Percentiles rank a stretch among this genome's conserved stretches.
phyloP scores from a whole-genome alignment of 2,888 invertebrate genomes.

The Leucophora obtusa region DNA sequence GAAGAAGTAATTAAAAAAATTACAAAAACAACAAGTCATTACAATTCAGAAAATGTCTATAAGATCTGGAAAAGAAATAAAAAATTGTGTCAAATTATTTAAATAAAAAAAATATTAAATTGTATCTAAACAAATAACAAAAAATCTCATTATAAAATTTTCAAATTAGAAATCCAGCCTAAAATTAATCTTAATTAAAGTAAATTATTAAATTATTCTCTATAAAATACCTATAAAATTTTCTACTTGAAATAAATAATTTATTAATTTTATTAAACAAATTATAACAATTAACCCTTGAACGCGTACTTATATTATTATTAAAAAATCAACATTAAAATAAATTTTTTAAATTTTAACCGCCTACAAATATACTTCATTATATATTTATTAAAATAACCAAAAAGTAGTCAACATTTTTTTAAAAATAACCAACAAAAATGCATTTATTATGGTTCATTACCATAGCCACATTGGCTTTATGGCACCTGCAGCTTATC shows the following conservation, averaged over 20 bases:
- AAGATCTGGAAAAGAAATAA: slow-evolving; percentile 32
- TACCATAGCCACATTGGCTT: slow-evolving; percentile 61
- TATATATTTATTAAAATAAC: slow-evolving; percentile 41
- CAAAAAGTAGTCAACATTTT: slow-evolving; percentile 32
- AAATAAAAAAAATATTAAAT: slow-evolving; percentile 59
- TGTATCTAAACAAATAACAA: slow-evolving; percentile 55
- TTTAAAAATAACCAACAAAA: slow-evolving; percentile 21
- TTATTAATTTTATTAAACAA: neutral
- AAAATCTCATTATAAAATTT: slow-evolving; percentile 27
- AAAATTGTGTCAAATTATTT: slow-evolving; percentile 68
- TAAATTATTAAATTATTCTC: slow-evolving; percentile 22
- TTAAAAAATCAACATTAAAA: slow-evolving; percentile 33
- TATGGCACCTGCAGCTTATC: slow-evolving; percentile 66
- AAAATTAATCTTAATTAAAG: slow-evolving; percentile 10
- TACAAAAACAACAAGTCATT: slow-evolving; percentile 24
- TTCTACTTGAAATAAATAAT: slow-evolving; percentile 5
- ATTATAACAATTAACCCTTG: slow-evolving; percentile 5
- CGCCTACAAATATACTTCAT: slow-evolving; percentile 62
- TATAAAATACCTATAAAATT: slow-evolving; percentile 16
- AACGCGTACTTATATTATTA: slow-evolving; percentile 44
- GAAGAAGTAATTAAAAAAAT: slow-evolving; percentile 35
- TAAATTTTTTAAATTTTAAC: slow-evolving; percentile 31
- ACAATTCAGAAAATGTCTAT: slow-evolving; percentile 21
- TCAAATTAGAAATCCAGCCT: slow-evolving; percentile 43
- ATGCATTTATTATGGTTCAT: slow-evolving; percentile 67